Base-by-base conservation (phyloP, 2,113 vertebrate species). In the Herpetotheres cachinnans region DNA sequence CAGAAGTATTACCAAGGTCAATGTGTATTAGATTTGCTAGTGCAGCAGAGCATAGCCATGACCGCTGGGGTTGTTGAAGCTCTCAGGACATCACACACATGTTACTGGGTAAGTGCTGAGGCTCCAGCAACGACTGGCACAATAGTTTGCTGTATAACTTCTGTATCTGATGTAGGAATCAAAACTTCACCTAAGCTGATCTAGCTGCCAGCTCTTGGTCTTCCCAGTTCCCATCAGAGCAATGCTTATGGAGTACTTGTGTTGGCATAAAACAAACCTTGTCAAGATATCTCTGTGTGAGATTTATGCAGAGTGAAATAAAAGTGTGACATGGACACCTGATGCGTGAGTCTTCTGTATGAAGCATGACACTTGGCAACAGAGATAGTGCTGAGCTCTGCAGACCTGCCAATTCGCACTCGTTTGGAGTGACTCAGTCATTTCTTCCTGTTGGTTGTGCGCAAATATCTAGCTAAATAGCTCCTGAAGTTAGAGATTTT, bases 261-360 rank as follows among this genome's bases (percentile, higher is more conserved):
- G 93, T 52, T 96, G 96, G 95, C 91, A 96, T 86, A 95, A 97
- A 97, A 91, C 91, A 97, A 96, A 95, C 96, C 96, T 94, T 97
- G 94, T 97, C 94, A 97, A 95, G 95, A 92, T 95, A 94, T 96
- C 93, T 97, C 96, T 76, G 78, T 94, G 62, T 94, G 96, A 97
- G 97, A 97, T 97, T 93, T 97, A 97, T 97, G 93, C 95, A 96
- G 95, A 98, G 94, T 65, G 93, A 93, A 95, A 82, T 96, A 95
- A 95, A 98, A 97, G 96, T 94, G 82, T 92, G 95, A 92, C 90
- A 97, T 95, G 95, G 93, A 95, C 92, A 96, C 95, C 96, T 96
- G 90, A 98, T 91, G 93, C 96, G 91, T 94, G 91, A 86, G 94
- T 96, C 95, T 97, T 97, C 95, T 91, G 87, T 93, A 96, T 96